Conservation (phyloP, 1,140 invertebrate species). For the Drosophila miranda region DNA sequence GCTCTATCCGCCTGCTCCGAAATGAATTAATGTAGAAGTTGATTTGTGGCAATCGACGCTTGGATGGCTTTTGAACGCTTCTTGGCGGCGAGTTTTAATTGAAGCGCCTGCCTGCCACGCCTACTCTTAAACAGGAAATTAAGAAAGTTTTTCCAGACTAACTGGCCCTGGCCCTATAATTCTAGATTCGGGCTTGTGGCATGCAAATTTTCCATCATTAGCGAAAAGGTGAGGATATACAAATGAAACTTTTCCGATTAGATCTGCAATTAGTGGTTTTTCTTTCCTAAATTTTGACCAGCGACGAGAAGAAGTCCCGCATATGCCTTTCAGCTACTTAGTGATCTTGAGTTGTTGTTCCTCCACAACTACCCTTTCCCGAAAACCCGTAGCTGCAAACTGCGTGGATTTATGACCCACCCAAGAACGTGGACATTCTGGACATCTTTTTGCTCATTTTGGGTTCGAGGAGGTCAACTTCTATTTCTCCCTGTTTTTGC, state of each 20-base stretch:
- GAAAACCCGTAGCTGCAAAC: too few species aligned
- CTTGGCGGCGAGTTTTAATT: constrained; percentile 69
- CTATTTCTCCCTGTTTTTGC: background rate
- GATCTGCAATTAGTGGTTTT: background rate
- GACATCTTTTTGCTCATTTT: too few species aligned
- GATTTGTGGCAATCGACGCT: constrained; percentile 76
- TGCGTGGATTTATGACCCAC: too few species aligned
- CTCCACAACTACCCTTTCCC: too few species aligned
- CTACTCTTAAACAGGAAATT: constrained; percentile 61
- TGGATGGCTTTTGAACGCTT: constrained; percentile 53
- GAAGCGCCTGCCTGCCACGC: constrained; percentile 19
- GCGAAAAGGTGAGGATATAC: background rate
- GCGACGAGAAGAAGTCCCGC: too few species aligned
- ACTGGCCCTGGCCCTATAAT: constrained; percentile 22
- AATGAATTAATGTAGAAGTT: constrained; percentile 76
- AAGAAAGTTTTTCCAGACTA: constrained; percentile 54
- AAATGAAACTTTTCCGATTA: too few species aligned
- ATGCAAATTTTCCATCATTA: constrained; percentile 10
- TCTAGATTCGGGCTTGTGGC: constrained; percentile 10
- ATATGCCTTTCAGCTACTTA: too few species aligned
- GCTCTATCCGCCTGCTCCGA: constrained; percentile 1
- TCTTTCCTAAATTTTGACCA: background rate
- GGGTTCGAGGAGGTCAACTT: too few species aligned
- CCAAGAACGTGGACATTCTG: too few species aligned
- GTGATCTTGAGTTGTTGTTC: too few species aligned